These are phyloP conservation scores for Thalassarche chlororhynchos DNA, from an alignment of 2,113 vertebrate genomes.

Conservation along the genomic window DNA sequence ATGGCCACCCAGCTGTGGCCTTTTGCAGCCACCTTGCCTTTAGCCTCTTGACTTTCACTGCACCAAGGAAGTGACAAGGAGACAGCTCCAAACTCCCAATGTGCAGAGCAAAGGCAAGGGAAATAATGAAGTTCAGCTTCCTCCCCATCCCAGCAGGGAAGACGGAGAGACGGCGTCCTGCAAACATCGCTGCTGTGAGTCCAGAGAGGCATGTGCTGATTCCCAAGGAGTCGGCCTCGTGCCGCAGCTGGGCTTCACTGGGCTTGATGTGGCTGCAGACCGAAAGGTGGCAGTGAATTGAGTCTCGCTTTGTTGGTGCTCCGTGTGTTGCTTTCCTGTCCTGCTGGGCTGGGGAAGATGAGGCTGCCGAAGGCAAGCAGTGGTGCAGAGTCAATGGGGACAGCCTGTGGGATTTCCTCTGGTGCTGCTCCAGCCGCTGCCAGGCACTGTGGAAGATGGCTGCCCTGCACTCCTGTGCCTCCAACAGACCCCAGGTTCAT, in stretches of 20 bases:
- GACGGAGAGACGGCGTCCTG: background rate
- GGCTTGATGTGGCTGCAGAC: background rate
- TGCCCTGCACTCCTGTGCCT: background rate
- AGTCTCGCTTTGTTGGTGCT: background rate
- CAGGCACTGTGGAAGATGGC: background rate
- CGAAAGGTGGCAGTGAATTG: background rate
- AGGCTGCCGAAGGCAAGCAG: background rate
- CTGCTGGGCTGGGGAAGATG: too few relatives aligned
- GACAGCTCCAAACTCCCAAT: background rate
- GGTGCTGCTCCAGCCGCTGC: background rate
- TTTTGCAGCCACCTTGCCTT: background rate
- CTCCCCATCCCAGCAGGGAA: background rate
- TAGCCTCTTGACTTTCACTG: background rate
- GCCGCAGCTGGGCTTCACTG: fast-evolving
- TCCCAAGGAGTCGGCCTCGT: fast-evolving
- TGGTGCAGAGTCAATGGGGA: background rate
- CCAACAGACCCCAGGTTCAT: fast-evolving
- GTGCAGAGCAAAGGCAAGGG: background rate
- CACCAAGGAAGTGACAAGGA: background rate
- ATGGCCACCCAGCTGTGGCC: background rate
- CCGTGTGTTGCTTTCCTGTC: background rate
- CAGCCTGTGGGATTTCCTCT: background rate
- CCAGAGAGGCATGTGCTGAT: fast-evolving
- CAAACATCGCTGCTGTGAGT: background rate
- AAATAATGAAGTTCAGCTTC: background rate